phyloP scores from a whole-genome alignment of 1,140 invertebrate genomes.

The Dryas iulia region DNA sequence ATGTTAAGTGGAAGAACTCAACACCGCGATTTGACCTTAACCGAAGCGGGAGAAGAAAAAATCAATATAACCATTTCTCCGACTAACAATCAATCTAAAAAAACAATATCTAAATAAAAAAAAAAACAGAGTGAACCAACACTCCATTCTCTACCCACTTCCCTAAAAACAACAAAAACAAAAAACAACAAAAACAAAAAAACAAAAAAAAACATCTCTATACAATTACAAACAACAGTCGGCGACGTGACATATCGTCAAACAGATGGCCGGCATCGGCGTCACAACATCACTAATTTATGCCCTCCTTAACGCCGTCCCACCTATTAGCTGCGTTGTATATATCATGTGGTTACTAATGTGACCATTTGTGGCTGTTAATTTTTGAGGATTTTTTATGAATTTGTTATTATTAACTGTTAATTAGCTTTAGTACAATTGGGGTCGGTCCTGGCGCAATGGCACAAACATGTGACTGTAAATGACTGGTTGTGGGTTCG shows the following conservation, averaged over 20 bases:
- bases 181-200: slow-evolving; percentile 10
- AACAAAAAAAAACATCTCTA: slow-evolving; percentile 41
- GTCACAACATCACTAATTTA: slow-evolving; percentile 77
- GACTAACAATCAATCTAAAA: too few species aligned
- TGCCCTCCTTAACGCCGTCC: slow-evolving; percentile 74
- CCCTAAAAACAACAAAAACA: not conserved
- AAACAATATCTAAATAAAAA: too few species aligned
- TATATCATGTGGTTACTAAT: slow-evolving; percentile 60
- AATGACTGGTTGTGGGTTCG: too few species aligned
- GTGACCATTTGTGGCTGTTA: slow-evolving; percentile 40
- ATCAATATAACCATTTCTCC: too few species aligned
- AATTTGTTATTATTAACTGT: too few species aligned
- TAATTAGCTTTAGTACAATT: too few species aligned
- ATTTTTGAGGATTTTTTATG: not conserved
- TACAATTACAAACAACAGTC: slow-evolving; percentile 43
- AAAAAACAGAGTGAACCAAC: too few species aligned
- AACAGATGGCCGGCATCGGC: slow-evolving; percentile 67
- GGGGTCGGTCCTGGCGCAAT: too few species aligned
- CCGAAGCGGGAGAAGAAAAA: too few species aligned
- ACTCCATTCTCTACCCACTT: not conserved
- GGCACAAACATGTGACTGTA: too few species aligned
- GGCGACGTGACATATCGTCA: slow-evolving; percentile 72
- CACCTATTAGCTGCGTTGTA: slow-evolving; percentile 75
- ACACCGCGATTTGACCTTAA: too few species aligned
- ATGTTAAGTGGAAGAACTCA: too few species aligned